Conservation (phyloP, 2,888 invertebrate species). For the Rhamphomyia laevipes region DNA sequence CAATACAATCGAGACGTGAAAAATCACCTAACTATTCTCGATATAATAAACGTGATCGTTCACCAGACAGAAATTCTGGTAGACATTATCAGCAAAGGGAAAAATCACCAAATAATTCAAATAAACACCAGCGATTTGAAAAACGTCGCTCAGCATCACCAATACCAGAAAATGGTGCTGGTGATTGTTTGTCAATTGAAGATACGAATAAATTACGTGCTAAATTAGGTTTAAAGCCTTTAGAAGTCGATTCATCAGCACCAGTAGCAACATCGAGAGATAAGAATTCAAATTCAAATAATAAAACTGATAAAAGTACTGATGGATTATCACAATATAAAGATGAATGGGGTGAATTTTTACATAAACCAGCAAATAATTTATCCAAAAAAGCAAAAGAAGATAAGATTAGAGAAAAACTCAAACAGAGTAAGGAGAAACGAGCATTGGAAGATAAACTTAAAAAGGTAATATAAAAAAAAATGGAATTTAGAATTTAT, state of each 20-base stretch:
- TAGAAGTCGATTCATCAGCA: slow-evolving; percentile 49
- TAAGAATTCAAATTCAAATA: slow-evolving; percentile 2
- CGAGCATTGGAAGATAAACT: slow-evolving; percentile 51
- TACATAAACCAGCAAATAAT: slow-evolving; percentile 75
- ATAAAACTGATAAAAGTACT: slow-evolving; percentile 37
- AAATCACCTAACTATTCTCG: slow-evolving; percentile 14
- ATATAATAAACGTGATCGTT: slow-evolving; percentile 12
- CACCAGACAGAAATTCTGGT: slow-evolving; percentile 7
- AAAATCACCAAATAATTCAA: slow-evolving; percentile 4
- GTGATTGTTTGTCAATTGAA: slow-evolving; percentile 58
- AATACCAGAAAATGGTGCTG: slow-evolving; percentile 35
- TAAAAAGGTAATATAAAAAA: slow-evolving; percentile 9
- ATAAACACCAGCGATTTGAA: slow-evolving; percentile 16
- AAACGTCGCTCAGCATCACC: slow-evolving; percentile 28
- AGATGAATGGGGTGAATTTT: slow-evolving; percentile 69
- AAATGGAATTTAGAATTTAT: neutral
- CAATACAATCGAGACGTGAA: slow-evolving; percentile 21
- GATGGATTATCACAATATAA: slow-evolving; percentile 47
- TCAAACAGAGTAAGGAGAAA: slow-evolving; percentile 68
- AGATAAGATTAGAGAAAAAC: slow-evolving; percentile 70
- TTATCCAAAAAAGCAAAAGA: slow-evolving; percentile 58
- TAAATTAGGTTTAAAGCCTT: slow-evolving; percentile 86
- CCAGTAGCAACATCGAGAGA: slow-evolving; percentile 15
- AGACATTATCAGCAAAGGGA: slow-evolving; percentile 1
- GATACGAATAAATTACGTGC: slow-evolving; percentile 83